Percentiles rank a stretch among this genome's conserved stretches.
Evolutionary conservation across 1,140 invertebrate species (phyloP).

Genomic region (Drosophila tristis): DNA sequence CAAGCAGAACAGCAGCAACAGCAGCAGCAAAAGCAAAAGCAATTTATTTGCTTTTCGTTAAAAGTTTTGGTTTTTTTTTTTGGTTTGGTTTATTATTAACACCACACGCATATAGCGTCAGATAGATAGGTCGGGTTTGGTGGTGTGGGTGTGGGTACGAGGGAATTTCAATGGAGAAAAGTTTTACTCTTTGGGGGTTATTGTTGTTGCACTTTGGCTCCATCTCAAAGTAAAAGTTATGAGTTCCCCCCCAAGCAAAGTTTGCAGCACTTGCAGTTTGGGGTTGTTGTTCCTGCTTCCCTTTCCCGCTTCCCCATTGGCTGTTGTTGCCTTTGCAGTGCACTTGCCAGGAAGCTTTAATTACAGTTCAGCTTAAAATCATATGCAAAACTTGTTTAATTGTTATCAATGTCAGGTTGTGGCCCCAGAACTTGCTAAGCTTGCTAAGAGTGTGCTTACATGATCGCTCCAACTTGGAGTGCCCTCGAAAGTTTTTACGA

Average conservation of each 20-base stretch:
- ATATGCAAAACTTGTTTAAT: slow-evolving; percentile 74
- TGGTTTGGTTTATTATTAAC: slow-evolving; percentile 75
- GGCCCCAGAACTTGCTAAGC: slow-evolving; percentile 9
- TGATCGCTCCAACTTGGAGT: slow-evolving; percentile 6
- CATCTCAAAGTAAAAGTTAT: slow-evolving; percentile 80
- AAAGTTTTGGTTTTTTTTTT: slow-evolving; percentile 56
- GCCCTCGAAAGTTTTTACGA: slow-evolving; percentile 1
- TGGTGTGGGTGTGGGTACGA: no score
- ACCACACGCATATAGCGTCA: slow-evolving; percentile 29
- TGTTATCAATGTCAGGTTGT: slow-evolving; percentile 67
- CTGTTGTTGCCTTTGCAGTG: slow-evolving; percentile 46
- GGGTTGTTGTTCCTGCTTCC: slow-evolving; percentile 14
- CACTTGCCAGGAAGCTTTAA: slow-evolving; percentile 71
- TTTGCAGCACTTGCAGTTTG: slow-evolving; percentile 46
- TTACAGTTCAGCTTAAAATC: slow-evolving; percentile 80
- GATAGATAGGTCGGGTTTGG: slow-evolving; percentile 2
- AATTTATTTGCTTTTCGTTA: slow-evolving; percentile 66
- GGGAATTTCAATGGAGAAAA: slow-evolving; percentile 42
- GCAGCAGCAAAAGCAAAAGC: slow-evolving; percentile 28
- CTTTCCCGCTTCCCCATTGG: neutral
- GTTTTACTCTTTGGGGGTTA: slow-evolving; percentile 64
- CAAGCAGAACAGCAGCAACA: no score
- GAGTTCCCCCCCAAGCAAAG: slow-evolving; percentile 59
- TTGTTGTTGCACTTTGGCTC: slow-evolving; percentile 60
- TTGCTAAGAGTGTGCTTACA: neutral